Evolutionary conservation across 2,113 vertebrate species (phyloP).

Genomic region (mouse (Mus musculus)): GRCm39 chr13:32259501-32260000

Average conservation of each 20-base stretch:
- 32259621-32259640: not conserved
- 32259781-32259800: not conserved
- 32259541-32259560: not conserved
- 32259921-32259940: not conserved
- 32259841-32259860: not conserved
- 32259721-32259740: not conserved
- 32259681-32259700: not conserved
- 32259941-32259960: not conserved
- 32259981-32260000: not conserved
- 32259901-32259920: not conserved
- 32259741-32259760: not conserved
- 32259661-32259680: not conserved
- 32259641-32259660: not conserved
- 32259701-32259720: not conserved
- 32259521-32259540: not conserved
- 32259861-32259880: not conserved
- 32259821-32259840: not conserved
- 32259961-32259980: not conserved
- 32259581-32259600: not conserved
- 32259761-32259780: not conserved
- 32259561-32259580: not conserved
- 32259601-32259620: constrained; percentile 1
- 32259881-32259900: not conserved
- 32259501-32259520: constrained; percentile 44
- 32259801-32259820: not conserved